phyloP scores from a whole-genome alignment of 2,797 vertebrate species.

The Sandelia bainsii region DNA sequence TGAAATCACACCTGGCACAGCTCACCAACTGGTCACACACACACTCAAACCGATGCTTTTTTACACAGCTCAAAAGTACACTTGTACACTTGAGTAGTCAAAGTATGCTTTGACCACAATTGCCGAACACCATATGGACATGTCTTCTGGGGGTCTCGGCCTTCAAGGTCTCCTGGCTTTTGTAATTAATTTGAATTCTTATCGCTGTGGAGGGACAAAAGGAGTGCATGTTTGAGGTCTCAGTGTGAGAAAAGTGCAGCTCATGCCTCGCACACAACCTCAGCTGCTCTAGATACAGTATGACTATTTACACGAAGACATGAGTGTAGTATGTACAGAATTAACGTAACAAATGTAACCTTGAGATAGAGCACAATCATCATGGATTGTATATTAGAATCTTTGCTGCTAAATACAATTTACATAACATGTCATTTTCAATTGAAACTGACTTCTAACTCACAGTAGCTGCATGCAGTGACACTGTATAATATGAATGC shows the following conservation, averaged over 20 bases:
- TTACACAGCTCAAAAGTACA: slow-evolving; percentile 46
- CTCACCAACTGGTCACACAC: slow-evolving; percentile 33
- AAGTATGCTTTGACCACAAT: slow-evolving; percentile 53
- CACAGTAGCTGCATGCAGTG: not conserved
- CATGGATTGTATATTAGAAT: slow-evolving; percentile 1
- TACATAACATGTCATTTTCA: slow-evolving; percentile 3
- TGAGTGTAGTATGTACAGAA: not conserved
- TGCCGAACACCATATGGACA: slow-evolving; percentile 42
- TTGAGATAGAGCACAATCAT: slow-evolving; percentile 1
- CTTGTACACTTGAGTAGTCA: slow-evolving; percentile 57
- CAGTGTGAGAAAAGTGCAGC: slow-evolving; percentile 33
- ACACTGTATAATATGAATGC: not conserved
- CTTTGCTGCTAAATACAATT: not conserved
- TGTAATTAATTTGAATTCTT: slow-evolving; percentile 70
- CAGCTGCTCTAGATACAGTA: not conserved
- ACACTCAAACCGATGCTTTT: slow-evolving; percentile 15
- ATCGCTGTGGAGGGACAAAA: slow-evolving; percentile 38
- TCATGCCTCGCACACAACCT: not conserved
- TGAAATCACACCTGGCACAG: slow-evolving; percentile 76
- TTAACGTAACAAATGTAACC: slow-evolving; percentile 4
- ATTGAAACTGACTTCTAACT: slow-evolving; percentile 3
- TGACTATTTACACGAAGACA: not conserved
- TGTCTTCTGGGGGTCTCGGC: slow-evolving; percentile 53
- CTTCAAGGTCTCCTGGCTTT: slow-evolving; percentile 58
- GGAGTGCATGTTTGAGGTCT: slow-evolving; percentile 43